phyloP scores from a whole-genome alignment of 2,113 vertebrate genomes.

The Casuarius casuarius region DNA sequence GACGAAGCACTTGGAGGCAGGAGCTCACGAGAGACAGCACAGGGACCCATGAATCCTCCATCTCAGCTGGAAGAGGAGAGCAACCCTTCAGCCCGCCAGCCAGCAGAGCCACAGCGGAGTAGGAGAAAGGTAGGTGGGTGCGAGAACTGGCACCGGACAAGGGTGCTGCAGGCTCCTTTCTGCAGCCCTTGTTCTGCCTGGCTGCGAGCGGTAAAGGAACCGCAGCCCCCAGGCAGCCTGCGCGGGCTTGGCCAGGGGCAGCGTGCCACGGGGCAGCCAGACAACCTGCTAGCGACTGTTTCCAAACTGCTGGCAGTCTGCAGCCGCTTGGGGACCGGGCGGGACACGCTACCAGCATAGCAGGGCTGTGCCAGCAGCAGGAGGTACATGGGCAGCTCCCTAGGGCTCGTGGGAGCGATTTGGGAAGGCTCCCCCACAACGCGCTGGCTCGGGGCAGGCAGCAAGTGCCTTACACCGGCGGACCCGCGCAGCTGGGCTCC shows the following conservation, averaged over 20 bases:
- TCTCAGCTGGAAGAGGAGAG: not conserved
- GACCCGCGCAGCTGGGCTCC: fast-evolving
- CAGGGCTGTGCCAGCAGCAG: too few species aligned
- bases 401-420: fast-evolving
- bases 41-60: fast-evolving
- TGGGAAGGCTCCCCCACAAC: not conserved
- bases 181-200: too few species aligned
- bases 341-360: too few species aligned
- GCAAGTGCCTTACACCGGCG: fast-evolving
- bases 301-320: not conserved
- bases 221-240: too few species aligned
- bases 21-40: fast-evolving
- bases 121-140: slow-evolving; percentile 2
- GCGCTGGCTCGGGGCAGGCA: not conserved
- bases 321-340: not conserved
- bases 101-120: fast-evolving
- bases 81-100: not conserved
- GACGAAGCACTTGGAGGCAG: not conserved
- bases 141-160: too few species aligned
- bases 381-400: too few species aligned
- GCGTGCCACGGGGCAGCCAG: too few species aligned
- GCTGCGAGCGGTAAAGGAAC: too few species aligned
- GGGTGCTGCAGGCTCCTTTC: too few species aligned
- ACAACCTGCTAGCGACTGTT: too few species aligned
- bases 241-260: too few species aligned